Conservation (phyloP, 1,140 invertebrate species). For the Cecropterus lyciades region DNA sequence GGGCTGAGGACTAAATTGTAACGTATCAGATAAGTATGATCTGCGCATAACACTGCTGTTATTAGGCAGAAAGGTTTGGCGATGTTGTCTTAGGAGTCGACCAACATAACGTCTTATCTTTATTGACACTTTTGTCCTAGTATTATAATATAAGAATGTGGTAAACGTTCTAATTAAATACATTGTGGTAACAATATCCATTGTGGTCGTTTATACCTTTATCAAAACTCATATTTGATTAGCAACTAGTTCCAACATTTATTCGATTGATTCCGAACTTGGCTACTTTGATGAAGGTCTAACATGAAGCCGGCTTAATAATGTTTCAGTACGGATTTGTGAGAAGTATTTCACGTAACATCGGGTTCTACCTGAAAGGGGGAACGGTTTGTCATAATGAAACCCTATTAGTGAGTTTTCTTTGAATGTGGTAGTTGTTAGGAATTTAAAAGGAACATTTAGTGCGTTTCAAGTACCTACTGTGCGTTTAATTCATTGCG, state of each 20-base stretch:
- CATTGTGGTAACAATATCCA: not conserved
- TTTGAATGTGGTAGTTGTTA: constrained; percentile 2
- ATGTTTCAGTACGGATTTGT: constrained; percentile 32
- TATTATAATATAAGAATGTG: too few species aligned
- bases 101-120: too few species aligned
- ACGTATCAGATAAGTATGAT: too few species aligned
- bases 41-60: too few species aligned
- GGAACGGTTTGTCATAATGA: constrained; percentile 20
- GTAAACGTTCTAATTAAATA: constrained; percentile 7
- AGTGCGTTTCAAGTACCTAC: not conserved
- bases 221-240: constrained; percentile 32
- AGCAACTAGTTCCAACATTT: constrained; percentile 36
- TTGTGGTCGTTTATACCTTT: constrained; percentile 15
- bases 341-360: constrained; percentile 29
- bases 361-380: not conserved
- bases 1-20: too few species aligned
- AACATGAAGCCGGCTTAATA: constrained; percentile 28
- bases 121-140: too few species aligned
- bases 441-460: not conserved
- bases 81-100: too few species aligned
- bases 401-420: constrained; percentile 22
- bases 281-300: constrained; percentile 44
- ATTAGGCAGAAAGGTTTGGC: too few species aligned
- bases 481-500: too few species aligned
- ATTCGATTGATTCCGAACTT: constrained; percentile 46